Evolutionary conservation across 2,888 invertebrate genomes (phyloP).

Genomic region (Elgonia sp.): DNA sequence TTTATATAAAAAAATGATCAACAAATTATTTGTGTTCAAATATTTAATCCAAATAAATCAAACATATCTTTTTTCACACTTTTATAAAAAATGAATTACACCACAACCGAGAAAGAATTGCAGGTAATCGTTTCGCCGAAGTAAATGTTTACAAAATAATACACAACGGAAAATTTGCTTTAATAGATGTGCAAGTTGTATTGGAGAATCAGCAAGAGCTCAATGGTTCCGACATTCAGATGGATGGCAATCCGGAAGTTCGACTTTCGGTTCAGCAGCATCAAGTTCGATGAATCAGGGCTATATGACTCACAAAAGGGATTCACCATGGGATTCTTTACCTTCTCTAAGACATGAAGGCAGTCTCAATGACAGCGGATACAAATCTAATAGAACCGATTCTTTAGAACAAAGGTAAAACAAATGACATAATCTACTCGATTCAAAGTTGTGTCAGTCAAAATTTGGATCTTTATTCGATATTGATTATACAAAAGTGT

Average conservation of each 20-base stretch:
- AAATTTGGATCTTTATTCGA: neutral
- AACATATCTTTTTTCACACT: slow-evolving; percentile 68
- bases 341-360: slow-evolving; percentile 95
- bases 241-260: slow-evolving; percentile 94
- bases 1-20: neutral
- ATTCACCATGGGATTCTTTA: slow-evolving; percentile 95
- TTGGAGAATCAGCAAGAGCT: slow-evolving; percentile 95
- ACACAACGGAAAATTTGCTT: slow-evolving; percentile 56
- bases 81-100: slow-evolving; percentile 18
- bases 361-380: slow-evolving; percentile 95
- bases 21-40: neutral
- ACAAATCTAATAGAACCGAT: slow-evolving; percentile 94
- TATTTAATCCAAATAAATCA: neutral
- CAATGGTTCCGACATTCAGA: slow-evolving; percentile 97
- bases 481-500: slow-evolving; percentile 55
- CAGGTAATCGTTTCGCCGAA: neutral
- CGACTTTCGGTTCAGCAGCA: slow-evolving; percentile 90
- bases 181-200: slow-evolving; percentile 93
- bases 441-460: neutral
- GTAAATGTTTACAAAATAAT: slow-evolving; percentile 31
- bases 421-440: slow-evolving; percentile 37
- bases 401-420: slow-evolving; percentile 95
- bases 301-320: slow-evolving; percentile 89
- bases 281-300: slow-evolving; percentile 85
- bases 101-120: neutral